A percentile compares a stretch with the other conserved stretches of the same genome.
These are phyloP conservation scores for Dunckerocampus dactyliophorus DNA, from an alignment of 2,113 vertebrate species.

Conservation along the genomic window DNA sequence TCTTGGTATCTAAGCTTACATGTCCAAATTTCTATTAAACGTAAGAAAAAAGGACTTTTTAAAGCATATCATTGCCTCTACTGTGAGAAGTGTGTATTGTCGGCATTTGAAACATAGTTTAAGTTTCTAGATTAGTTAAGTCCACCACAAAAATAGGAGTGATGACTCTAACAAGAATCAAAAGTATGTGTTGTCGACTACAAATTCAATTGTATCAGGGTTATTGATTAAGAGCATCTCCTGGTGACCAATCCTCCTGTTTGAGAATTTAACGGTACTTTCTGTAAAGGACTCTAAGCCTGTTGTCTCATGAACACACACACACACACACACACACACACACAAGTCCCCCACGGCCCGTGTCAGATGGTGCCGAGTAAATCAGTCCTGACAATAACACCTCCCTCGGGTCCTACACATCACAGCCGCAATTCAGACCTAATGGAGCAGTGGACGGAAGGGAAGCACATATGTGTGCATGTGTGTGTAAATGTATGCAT, in stretches of 20 bases:
- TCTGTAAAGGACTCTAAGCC: constrained; percentile 54
- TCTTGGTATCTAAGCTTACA: too few relatives aligned
- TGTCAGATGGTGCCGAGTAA: constrained; percentile 82
- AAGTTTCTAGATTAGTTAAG: too few relatives aligned
- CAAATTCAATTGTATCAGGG: neutral
- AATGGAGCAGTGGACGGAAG: constrained; percentile 79
- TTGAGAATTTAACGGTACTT: constrained; percentile 43
- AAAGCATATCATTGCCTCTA: too few relatives aligned
- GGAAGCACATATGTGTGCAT: constrained; percentile 27
- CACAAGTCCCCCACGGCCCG: constrained; percentile 26
- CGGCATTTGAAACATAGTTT: too few relatives aligned
- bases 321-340: constrained; percentile 17
- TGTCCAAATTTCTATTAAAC: too few relatives aligned
- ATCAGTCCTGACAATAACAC: constrained; percentile 88
- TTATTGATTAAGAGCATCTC: neutral
- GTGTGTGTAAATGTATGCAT: constrained; percentile 37
- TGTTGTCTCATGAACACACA: constrained; percentile 33
- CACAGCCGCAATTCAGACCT: constrained; percentile 86
- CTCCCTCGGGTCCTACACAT: constrained; percentile 84
- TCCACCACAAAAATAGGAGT: too few relatives aligned
- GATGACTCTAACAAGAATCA: neutral
- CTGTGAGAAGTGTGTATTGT: too few relatives aligned
- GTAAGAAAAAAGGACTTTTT: too few relatives aligned
- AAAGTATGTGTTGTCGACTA: neutral
- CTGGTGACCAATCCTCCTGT: neutral